Evolutionary conservation across 2,113 vertebrate genomes (phyloP).

Genomic region (Pyrgilauda ruficollis): DNA sequence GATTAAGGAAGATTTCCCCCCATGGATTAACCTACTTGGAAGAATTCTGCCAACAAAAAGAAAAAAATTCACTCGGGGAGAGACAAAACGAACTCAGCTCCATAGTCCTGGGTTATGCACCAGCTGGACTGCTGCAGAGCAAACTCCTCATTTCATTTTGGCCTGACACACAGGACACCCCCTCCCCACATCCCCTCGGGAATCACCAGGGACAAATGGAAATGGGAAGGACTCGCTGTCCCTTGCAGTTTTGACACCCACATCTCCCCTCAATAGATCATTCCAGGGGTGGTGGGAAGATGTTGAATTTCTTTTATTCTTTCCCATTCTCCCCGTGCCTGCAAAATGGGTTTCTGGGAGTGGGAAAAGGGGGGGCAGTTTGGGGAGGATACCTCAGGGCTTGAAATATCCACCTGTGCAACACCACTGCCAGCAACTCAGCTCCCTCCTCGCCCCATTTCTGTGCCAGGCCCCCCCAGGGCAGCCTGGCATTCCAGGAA

Average conservation of each 20-base stretch:
- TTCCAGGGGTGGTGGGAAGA: not conserved
- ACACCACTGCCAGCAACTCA: not conserved
- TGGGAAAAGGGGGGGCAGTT: not conserved
- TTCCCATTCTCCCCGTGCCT: not conserved
- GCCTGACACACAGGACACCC: not conserved
- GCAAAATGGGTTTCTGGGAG: not conserved
- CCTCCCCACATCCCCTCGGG: not conserved
- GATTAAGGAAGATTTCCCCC: constrained; percentile 24
- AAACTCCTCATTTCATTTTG: not conserved
- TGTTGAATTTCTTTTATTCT: not conserved
- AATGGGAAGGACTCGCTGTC: not conserved
- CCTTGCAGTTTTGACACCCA: not conserved
- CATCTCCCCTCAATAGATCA: not conserved
- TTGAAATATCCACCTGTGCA: constrained; percentile 26
- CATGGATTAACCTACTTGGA: constrained; percentile 44
- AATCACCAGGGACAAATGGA: not conserved
- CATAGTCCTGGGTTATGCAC: not conserved
- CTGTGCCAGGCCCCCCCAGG: not conserved
- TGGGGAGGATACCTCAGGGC: constrained; percentile 7
- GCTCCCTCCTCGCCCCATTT: not conserved
- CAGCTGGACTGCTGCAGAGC: constrained; percentile 30
- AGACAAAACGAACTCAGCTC: constrained; percentile 14
- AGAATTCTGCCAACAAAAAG: constrained; percentile 29
- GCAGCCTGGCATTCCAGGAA: not conserved
- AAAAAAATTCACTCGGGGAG: constrained; percentile 9